These are phyloP conservation scores for Muntiacus muntjak DNA, from an alignment of 2,113 vertebrate species.

Conservation along the genomic window DNA sequence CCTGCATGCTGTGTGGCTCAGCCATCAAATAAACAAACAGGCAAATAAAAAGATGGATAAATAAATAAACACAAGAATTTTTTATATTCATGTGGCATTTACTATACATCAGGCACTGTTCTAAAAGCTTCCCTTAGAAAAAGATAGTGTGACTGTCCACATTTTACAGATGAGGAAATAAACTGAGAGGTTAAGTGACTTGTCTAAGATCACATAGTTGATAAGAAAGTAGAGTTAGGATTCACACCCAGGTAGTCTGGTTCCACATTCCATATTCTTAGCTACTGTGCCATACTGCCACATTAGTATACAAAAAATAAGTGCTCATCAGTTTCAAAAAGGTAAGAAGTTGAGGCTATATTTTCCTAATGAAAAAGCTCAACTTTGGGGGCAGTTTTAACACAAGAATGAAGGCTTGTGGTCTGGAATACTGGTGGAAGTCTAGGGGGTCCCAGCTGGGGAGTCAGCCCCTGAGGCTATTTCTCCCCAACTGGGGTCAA, in stretches of 20 bases:
- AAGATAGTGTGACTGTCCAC: neutral
- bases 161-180: neutral
- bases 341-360: neutral
- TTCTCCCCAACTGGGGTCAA: neutral
- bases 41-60: neutral
- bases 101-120: neutral
- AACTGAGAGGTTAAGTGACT: neutral
- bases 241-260: neutral
- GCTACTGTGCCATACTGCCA: neutral
- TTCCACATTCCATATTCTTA: neutral
- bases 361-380: neutral
- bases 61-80: neutral
- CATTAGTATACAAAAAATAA: neutral
- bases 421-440: neutral
- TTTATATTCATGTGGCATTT: neutral
- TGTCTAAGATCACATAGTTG: neutral
- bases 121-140: neutral
- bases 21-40: neutral
- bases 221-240: neutral
- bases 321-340: neutral
- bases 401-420: neutral
- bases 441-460: neutral
- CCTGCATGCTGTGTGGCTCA: neutral
- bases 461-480: no score
- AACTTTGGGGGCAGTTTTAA: neutral